Base-by-base conservation (phyloP, 1,140 invertebrate genomes). In the Scaptomyza montana region DNA sequence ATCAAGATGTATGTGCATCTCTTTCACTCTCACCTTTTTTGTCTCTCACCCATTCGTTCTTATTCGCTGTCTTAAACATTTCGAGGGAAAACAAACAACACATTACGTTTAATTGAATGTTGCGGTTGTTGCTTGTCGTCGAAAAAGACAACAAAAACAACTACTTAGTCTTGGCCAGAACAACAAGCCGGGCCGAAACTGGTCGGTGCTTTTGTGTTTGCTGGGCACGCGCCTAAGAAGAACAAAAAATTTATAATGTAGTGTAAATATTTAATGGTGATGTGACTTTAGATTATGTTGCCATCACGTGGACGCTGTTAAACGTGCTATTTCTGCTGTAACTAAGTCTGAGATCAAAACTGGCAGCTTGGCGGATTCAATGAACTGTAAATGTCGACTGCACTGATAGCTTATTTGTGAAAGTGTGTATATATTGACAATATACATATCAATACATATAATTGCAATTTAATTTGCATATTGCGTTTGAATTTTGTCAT, bases 251-350 rank as follows among this genome's bases (percentile, higher is more conserved):
- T 87, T 87, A 87, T 87, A 89, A 87, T 87, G 84, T 89, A 89
- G 84, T 89, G 84, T 87, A 87, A 87, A 87, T 87, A 87, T 87
- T 87, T 87, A 87, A 87, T 87, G 84, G 79, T 87, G 84, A 87
- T 87, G 84, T 74, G 84, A 78, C 84, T 87, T 80, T 82, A 89
- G 84, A 87, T 87, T 82, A 89, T 75, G 64, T 47, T 49, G 41
- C 75, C 61, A 79, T 87, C 81, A 86, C 81, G 81, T 81, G 81
- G 78, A 77, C 56, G 81, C 71, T 87, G 71, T 82, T 87, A 78
- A 87, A 82, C 74, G 82, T 86, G 82, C 71, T 53, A 0, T 55
- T 36, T 30, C 47, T 46, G 46, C 74, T 62, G 69, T n/a, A n/a
- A 41, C 39, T 41, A 10, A 41, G 12, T 5, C 39, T 43, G 10